Conservation (phyloP, 1,140 invertebrate genomes). For the Gerris buenoi region DNA sequence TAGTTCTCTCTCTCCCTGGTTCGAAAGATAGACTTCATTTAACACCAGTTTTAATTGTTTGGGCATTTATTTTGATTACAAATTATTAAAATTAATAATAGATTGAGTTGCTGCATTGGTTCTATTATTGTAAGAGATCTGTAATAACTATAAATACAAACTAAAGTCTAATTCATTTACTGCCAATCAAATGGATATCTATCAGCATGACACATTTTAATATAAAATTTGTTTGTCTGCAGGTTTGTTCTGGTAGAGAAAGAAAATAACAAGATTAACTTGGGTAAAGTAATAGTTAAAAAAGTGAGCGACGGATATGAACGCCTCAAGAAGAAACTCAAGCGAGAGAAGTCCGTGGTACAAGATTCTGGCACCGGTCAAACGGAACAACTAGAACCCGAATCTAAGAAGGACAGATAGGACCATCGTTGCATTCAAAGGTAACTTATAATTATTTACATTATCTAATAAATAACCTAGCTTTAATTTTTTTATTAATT, state of each 20-base stretch:
- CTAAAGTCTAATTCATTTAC: neutral
- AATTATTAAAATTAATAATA: too few relatives aligned
- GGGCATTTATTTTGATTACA: too few relatives aligned
- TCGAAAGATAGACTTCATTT: too few relatives aligned
- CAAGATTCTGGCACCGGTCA: too few relatives aligned
- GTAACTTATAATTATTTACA: too few relatives aligned
- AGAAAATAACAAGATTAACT: neutral
- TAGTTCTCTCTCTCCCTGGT: too few relatives aligned
- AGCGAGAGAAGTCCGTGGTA: neutral
- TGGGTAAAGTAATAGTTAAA: neutral
- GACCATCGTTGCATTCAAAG: too few relatives aligned
- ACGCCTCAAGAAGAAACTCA: neutral
- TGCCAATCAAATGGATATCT: neutral
- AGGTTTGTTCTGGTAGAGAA: neutral
- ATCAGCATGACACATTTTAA: neutral
- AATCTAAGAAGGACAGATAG: neutral
- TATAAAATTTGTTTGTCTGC: neutral
- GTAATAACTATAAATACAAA: neutral
- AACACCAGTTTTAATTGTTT: too few relatives aligned
- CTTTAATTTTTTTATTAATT: too few relatives aligned
- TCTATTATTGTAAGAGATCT: too few relatives aligned
- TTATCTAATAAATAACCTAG: too few relatives aligned
- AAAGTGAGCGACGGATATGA: neutral
- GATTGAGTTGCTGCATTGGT: too few relatives aligned
- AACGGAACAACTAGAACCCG: neutral